phyloP scores from a whole-genome alignment of 2,113 vertebrate species.

The Prunella fulvescens region DNA sequence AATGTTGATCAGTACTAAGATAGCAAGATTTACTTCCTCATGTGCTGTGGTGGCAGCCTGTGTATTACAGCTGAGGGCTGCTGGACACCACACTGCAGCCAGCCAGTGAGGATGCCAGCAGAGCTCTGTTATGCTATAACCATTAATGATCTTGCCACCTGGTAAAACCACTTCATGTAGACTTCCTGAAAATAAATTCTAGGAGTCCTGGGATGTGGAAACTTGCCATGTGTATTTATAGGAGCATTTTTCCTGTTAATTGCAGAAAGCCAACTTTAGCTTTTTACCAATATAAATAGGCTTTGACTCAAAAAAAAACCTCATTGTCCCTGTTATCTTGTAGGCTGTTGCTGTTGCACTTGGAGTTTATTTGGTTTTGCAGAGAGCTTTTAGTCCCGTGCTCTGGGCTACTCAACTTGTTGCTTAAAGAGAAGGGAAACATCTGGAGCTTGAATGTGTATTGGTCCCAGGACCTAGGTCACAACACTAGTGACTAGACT shows the following conservation, averaged over 20 bases:
- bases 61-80: neutral
- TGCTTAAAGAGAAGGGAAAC: neutral
- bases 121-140: neutral
- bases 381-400: neutral
- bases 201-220: neutral
- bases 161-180: neutral
- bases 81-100: neutral
- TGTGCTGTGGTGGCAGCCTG: neutral
- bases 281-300: neutral
- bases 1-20: neutral
- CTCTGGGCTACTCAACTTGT: neutral
- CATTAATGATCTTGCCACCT: neutral
- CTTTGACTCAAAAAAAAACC: neutral
- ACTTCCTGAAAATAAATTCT: neutral
- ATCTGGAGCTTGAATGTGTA: neutral
- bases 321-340: neutral
- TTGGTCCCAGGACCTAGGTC: neutral
- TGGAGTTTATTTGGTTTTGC: neutral
- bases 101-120: neutral
- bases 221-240: neutral
- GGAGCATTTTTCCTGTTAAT: neutral
- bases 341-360: neutral
- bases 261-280: accelerated
- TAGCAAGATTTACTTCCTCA: neutral
- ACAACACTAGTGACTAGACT: neutral